Conservation (phyloP, 2,888 invertebrate genomes). For the Lottia gigantea region DNA sequence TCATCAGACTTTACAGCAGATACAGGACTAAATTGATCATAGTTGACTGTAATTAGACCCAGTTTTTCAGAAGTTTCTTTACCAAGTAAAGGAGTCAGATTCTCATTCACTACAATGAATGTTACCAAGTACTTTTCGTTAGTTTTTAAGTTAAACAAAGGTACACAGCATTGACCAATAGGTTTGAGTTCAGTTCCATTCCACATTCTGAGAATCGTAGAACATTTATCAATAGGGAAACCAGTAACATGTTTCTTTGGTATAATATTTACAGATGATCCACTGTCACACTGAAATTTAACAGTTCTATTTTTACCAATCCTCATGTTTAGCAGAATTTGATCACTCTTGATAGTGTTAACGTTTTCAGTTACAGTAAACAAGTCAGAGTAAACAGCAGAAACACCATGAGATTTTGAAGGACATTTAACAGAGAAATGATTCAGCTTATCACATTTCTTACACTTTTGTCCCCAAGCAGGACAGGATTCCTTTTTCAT, state of each 20-base stretch:
- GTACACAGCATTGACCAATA: background rate
- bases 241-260: background rate
- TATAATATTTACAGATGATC: background rate
- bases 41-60: conserved; percentile 3
- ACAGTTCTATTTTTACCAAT: conserved; percentile 20
- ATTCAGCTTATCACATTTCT: conserved; percentile 30
- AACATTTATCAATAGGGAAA: background rate
- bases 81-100: background rate
- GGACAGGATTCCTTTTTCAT: conserved; percentile 30
- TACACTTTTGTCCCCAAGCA: conserved; percentile 34
- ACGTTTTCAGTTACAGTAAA: conserved; percentile 6
- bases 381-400: background rate
- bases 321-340: conserved; percentile 15
- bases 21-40: conserved; percentile 7
- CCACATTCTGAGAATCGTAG: background rate
- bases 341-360: conserved; percentile 18
- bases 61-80: conserved; percentile 12
- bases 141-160: background rate
- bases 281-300: background rate
- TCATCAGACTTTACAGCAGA: background rate
- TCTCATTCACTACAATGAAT: background rate
- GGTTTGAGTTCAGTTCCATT: conserved; percentile 5
- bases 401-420: background rate
- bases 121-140: background rate
- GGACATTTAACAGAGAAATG: conserved; percentile 29